Base-by-base conservation (phyloP, 1,140 invertebrate genomes). In the Spodoptera frugiperda region DNA sequence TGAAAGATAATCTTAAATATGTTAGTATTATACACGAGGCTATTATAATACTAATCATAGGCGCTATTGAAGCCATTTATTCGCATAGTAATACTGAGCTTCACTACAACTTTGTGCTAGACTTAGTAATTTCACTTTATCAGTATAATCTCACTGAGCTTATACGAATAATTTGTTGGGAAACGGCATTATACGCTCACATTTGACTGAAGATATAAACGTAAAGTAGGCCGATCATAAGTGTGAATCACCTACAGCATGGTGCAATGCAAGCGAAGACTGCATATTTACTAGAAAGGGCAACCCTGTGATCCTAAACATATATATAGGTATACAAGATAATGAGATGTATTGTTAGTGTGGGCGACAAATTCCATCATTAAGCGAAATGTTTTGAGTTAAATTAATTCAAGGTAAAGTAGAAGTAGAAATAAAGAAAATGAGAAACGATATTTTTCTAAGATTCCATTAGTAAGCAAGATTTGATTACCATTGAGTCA, bases 151-250 rank as follows among this genome's bases (percentile, higher is more conserved):
- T 65, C 14, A 25, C 14, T 33, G 12, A 65, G 19, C 44, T 65
- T 49, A 65, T 65, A 49, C 61, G 39, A 65, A 65, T 48, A 65
- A 65, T 65, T 49, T 65, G 61, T 65, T 61, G 46, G 61, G 61
- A 65, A 25, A 65, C 44, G 44, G 39, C 61, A 65, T 49, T 49
- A 65, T 49, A 17, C 46, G 44, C 17, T 17, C 61, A 65, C 44
- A 49, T 65, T 65, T 49, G 44, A 25, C 61, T 65, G 44, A 48
- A 65, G 61, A 48, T 49, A 68, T 68, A 68, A 68, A 53, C 65
- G 21, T 68, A 68, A 68, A 68, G 48, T 53, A 68, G 48, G 65
- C 65, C 65, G 65, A 53, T 53, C 46, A 68, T 68, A 33, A 68
- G 65, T 51, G 65, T 68, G 65, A 68, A 68, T 68, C 65, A 68